Evolutionary conservation across 2,113 vertebrate species (phyloP).

Genomic region (Plotosus lineatus): DNA sequence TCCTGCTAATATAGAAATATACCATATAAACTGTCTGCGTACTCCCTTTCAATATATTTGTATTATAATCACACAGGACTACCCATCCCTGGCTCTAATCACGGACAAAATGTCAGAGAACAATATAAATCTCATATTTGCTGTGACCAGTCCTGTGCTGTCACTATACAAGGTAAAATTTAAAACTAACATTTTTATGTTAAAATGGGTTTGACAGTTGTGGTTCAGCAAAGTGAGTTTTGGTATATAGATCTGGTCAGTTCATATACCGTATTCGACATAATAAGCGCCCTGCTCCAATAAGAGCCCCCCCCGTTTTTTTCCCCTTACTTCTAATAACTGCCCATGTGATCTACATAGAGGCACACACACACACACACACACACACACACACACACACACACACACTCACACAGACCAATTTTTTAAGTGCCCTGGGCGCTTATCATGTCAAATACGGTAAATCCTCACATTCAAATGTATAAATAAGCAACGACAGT

Average conservation of each 20-base stretch:
- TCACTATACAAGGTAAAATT: conserved; percentile 85
- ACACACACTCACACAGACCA: too few relatives aligned
- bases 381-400: too few relatives aligned
- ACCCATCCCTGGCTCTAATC: conserved; percentile 93
- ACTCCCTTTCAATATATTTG: background rate
- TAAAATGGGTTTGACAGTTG: background rate
- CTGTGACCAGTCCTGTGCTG: conserved; percentile 83
- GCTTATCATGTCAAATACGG: too few relatives aligned
- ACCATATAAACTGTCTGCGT: background rate
- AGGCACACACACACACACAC: too few relatives aligned
- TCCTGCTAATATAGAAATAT: background rate
- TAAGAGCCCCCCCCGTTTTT: too few relatives aligned
- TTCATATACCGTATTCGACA: too few relatives aligned
- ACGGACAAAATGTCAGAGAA: conserved; percentile 97
- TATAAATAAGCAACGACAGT: background rate
- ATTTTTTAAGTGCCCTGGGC: too few relatives aligned
- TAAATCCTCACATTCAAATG: background rate
- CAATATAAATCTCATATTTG: conserved; percentile 98
- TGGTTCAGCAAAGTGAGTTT: background rate
- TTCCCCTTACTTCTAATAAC: too few relatives aligned
- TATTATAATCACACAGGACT: conserved; percentile 77
- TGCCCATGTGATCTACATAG: too few relatives aligned
- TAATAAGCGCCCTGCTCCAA: too few relatives aligned
- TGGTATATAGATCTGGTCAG: background rate
- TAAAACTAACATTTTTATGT: background rate